Evolutionary conservation across 2,113 vertebrate species (phyloP).

Genomic region (Stigmatopora nigra): DNA sequence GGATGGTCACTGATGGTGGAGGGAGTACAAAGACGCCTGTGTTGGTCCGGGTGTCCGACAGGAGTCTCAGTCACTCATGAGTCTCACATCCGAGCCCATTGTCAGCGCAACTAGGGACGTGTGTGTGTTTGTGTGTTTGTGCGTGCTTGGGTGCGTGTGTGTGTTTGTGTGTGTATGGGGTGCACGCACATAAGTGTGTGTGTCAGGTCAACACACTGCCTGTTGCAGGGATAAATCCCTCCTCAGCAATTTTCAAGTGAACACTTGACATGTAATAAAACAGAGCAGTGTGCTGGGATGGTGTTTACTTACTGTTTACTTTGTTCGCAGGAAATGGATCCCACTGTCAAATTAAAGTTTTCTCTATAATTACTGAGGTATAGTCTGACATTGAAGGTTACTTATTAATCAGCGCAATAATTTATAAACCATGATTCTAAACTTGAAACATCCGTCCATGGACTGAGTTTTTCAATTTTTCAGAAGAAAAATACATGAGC

Average conservation of each 20-base stretch:
- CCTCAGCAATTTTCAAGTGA: conserved; percentile 52
- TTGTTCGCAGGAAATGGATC: neutral
- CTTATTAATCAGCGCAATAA: too few species aligned
- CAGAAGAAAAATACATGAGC: too few species aligned
- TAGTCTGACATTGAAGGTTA: neutral
- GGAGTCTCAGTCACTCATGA: conserved; percentile 74
- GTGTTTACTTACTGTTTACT: conserved; percentile 23
- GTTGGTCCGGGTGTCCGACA: conserved; percentile 58
- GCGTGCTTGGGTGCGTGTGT: conserved; percentile 5
- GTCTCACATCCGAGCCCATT: conserved; percentile 64
- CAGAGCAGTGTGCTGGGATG: neutral
- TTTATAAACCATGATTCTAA: too few species aligned
- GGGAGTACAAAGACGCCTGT: conserved; percentile 76
- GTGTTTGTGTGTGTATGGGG: conserved; percentile 12
- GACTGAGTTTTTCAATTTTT: too few species aligned
- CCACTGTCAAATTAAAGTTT: neutral
- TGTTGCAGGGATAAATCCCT: conserved; percentile 28
- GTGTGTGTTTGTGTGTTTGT: conserved; percentile 12
- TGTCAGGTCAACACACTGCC: conserved; percentile 31
- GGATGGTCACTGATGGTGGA: conserved; percentile 81
- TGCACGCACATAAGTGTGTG: too few species aligned
- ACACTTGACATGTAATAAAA: conserved; percentile 32
- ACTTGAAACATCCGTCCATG: too few species aligned
- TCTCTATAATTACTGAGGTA: neutral
- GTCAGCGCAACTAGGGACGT: conserved; percentile 61